A percentile compares a stretch with the other conserved stretches of the same genome.
Evolutionary conservation across 2,888 invertebrate species (phyloP).

Genomic region (Drosophila flavopinicola): DNA sequence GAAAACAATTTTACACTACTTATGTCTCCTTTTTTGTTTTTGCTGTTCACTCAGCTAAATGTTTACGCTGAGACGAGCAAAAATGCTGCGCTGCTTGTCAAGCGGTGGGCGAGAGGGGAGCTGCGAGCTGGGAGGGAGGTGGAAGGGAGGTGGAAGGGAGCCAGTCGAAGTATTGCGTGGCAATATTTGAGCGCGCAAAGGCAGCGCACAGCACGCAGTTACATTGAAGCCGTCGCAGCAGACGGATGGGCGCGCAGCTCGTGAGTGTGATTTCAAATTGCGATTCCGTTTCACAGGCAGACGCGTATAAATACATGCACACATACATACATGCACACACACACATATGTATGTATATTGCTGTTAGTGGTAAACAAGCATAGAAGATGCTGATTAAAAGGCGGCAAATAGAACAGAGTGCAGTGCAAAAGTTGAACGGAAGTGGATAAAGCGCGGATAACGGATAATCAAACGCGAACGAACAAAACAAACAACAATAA

Average conservation of each 20-base stretch:
- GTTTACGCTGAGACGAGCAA: constrained; percentile 32
- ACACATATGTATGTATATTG: constrained; percentile 3
- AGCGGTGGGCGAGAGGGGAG: neutral
- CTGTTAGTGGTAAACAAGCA: constrained; percentile 35
- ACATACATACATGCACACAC: neutral
- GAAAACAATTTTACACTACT: constrained; percentile 24
- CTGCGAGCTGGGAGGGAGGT: no score
- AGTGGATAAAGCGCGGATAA: constrained; percentile 39
- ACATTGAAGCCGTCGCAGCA: constrained; percentile 62
- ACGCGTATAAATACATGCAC: constrained; percentile 1
- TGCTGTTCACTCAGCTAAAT: constrained; percentile 28
- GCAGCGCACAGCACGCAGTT: constrained; percentile 60
- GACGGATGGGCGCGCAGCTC: constrained; percentile 56
- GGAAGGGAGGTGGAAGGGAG: neutral
- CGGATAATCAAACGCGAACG: constrained; percentile 1
- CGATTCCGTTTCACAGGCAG: constrained; percentile 3
- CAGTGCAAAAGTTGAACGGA: constrained; percentile 54
- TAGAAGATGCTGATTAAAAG: constrained; percentile 52
- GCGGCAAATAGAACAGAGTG: constrained; percentile 25
- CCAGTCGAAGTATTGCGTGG: constrained; percentile 41
- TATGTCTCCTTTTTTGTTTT: constrained; percentile 17
- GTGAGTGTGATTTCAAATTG: constrained; percentile 15
- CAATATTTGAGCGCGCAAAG: constrained; percentile 69
- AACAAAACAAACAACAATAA: neutral
- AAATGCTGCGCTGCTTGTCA: constrained; percentile 18